These are phyloP conservation scores for Antedon mediterranea DNA, from an alignment of 53 echinoderm and acorn worm genomes.

Conservation along the genomic window DNA sequence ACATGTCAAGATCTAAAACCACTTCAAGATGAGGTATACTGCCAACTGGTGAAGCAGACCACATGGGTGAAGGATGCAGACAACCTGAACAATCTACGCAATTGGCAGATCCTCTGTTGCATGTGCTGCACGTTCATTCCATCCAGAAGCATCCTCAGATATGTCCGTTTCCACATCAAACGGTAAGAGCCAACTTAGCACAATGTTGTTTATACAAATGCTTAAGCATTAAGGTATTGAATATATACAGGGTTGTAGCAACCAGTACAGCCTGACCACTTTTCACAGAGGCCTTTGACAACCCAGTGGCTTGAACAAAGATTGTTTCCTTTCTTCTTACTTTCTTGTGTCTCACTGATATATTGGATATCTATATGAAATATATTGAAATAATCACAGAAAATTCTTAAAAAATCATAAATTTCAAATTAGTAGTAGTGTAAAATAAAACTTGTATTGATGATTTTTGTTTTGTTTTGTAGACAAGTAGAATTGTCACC, in stretches of 20 bases:
- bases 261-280: neutral
- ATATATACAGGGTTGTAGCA: neutral
- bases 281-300: no score
- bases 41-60: slow-evolving; percentile 93
- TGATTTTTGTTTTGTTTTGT: neutral
- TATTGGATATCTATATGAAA: no score
- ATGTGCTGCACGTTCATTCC: slow-evolving; percentile 82
- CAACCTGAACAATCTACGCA: slow-evolving; percentile 70
- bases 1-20: slow-evolving; percentile 92
- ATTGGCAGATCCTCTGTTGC: slow-evolving; percentile 93
- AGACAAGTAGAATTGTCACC: slow-evolving; percentile 80
- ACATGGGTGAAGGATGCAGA: slow-evolving; percentile 71
- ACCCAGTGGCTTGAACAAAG: no score
- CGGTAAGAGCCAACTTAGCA: slow-evolving; percentile 18
- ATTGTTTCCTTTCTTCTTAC: no score
- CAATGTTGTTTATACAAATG: neutral
- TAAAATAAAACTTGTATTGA: neutral
- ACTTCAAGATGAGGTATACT: slow-evolving; percentile 87
- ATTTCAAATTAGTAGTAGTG: no score
- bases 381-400: no score
- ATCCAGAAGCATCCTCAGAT: slow-evolving; percentile 82
- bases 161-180: slow-evolving; percentile 83
- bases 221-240: neutral
- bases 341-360: no score
- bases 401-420: no score